These are phyloP conservation scores for Byasa hedistus DNA, from an alignment of 2,888 invertebrate genomes.

Conservation along the genomic window DNA sequence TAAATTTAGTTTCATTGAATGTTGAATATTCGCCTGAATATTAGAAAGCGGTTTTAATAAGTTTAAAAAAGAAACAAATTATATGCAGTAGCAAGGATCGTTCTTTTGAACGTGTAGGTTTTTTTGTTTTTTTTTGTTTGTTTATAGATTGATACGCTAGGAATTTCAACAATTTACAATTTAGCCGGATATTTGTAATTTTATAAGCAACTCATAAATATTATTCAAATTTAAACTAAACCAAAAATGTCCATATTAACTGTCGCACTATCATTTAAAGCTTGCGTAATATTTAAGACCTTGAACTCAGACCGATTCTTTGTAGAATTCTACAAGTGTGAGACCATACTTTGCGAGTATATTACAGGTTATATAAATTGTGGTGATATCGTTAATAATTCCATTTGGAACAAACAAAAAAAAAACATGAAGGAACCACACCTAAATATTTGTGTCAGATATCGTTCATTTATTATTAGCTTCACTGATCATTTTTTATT, in stretches of 20 bases:
- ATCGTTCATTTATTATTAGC: too few relatives aligned
- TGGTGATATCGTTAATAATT: slow-evolving; percentile 4
- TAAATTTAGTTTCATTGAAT: too few relatives aligned
- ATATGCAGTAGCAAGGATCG: neutral
- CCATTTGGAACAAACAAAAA: too few relatives aligned
- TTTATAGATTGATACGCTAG: too few relatives aligned
- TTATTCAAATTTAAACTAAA: slow-evolving; percentile 18
- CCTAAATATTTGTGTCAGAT: neutral
- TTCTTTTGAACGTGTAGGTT: too few relatives aligned
- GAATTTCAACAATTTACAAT: too few relatives aligned
- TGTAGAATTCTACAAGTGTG: slow-evolving; percentile 4
- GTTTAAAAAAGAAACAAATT: too few relatives aligned
- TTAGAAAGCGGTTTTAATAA: too few relatives aligned
- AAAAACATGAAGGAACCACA: neutral
- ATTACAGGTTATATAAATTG: neutral
- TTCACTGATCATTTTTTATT: too few relatives aligned
- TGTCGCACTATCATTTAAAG: slow-evolving; percentile 17
- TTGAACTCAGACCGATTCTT: slow-evolving; percentile 15
- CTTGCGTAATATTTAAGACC: slow-evolving; percentile 17
- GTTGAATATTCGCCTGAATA: too few relatives aligned
- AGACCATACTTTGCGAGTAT: neutral
- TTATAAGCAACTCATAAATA: slow-evolving; percentile 4
- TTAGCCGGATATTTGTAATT: too few relatives aligned
- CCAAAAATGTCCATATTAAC: slow-evolving; percentile 14
- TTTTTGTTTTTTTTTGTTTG: too few relatives aligned